A percentile compares a stretch with the other conserved stretches of the same genome.
Conservation (phyloP, 1,140 invertebrate genomes). For the Ruditapes philippinarum region DNA sequence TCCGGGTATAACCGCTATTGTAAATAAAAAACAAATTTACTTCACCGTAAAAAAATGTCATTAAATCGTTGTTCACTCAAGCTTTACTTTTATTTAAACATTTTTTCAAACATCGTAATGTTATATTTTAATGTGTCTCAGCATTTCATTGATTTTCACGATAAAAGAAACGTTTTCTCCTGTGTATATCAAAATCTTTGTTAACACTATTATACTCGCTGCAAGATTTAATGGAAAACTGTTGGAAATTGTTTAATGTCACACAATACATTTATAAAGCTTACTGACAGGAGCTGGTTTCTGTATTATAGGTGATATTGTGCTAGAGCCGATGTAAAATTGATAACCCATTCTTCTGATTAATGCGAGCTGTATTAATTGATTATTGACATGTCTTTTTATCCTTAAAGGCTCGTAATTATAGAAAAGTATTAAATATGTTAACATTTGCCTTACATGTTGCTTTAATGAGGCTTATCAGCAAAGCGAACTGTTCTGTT, state of each 20-base stretch:
- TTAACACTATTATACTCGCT: background rate
- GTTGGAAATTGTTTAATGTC: background rate
- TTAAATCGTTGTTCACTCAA: background rate
- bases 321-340: background rate
- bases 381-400: conserved; percentile 8
- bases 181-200: no score
- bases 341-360: conserved; percentile 10
- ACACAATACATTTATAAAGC: background rate
- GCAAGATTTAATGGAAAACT: conserved; percentile 1
- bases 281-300: background rate
- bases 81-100: background rate
- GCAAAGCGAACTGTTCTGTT: no score
- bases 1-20: conserved; percentile 20
- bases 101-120: conserved; percentile 6
- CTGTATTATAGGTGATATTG: background rate
- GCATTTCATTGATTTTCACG: conserved; percentile 10
- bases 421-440: no score
- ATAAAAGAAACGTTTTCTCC: background rate
- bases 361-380: conserved; percentile 9
- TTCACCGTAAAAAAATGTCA: background rate
- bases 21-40: no score
- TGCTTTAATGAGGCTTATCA: no score
- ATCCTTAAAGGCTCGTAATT: no score
- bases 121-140: conserved; percentile 35
- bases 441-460: no score